These are phyloP conservation scores for Seira sanloemensis DNA, from an alignment of 2,888 invertebrate genomes.

Conservation along the genomic window DNA sequence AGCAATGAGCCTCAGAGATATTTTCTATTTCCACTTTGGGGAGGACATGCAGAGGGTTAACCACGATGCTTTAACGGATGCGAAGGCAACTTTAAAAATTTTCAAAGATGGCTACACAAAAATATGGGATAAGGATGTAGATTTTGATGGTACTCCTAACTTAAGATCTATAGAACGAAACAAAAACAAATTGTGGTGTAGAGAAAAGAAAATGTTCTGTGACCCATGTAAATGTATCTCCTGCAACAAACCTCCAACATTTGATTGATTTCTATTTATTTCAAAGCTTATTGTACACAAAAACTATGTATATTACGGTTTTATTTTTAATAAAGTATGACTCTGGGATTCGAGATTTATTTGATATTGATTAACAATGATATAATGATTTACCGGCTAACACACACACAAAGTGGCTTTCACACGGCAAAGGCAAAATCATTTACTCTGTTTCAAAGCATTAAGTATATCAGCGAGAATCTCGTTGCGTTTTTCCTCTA, in stretches of 20 bases:
- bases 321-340: neutral
- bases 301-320: neutral
- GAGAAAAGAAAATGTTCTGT: neutral
- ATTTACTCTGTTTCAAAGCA: no score
- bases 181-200: slow-evolving; percentile 20
- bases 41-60: no score
- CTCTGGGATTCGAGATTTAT: neutral
- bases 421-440: no score
- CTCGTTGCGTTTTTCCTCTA: slow-evolving; percentile 14
- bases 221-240: slow-evolving; percentile 7
- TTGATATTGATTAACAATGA: neutral
- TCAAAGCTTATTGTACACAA: neutral
- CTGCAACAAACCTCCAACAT: slow-evolving; percentile 23
- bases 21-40: no score
- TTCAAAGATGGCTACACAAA: slow-evolving; percentile 36
- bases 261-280: no score
- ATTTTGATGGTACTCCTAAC: slow-evolving; percentile 9
- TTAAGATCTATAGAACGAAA: neutral
- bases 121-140: neutral
- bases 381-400: neutral
- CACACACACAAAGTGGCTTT: no score
- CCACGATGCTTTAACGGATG: slow-evolving; percentile 28
- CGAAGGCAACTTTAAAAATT: slow-evolving; percentile 32
- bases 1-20: no score
- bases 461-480: no score